A percentile compares a stretch with the other conserved stretches of the same genome.
Conservation (phyloP, 2,888 invertebrate species). For the Sphaerophoria rueppellii region DNA sequence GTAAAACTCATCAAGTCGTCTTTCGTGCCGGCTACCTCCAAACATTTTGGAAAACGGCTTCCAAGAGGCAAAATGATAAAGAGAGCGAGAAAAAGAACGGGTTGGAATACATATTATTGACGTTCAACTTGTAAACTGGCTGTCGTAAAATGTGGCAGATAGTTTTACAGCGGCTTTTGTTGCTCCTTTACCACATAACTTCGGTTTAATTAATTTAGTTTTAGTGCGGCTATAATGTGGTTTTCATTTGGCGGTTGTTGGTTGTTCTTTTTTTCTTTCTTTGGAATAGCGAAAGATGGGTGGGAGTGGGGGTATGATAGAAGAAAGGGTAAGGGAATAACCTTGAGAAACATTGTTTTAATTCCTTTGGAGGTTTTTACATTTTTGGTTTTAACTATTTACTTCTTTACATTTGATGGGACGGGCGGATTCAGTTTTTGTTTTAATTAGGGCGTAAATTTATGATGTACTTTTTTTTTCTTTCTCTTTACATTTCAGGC, state of each 20-base stretch:
- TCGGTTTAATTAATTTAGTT: conserved; percentile 71
- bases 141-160: conserved; percentile 65
- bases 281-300: too few species aligned
- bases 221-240: conserved; percentile 61
- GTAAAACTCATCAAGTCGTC: conserved; percentile 6
- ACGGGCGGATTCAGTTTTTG: not conserved
- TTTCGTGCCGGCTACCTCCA: not conserved
- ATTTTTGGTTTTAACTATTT: not conserved
- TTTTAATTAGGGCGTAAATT: conserved; percentile 24
- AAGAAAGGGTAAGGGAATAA: not conserved
- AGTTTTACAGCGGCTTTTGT: conserved; percentile 69
- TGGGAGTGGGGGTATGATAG: not conserved
- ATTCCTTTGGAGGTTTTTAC: not conserved
- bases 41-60: not conserved
- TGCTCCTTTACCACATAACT: conserved; percentile 57
- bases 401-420: conserved; percentile 5
- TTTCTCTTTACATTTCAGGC: not conserved
- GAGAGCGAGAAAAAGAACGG: conserved; percentile 8
- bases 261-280: conserved; percentile 1
- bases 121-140: conserved; percentile 68
- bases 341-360: conserved; percentile 30
- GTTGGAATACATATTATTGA: conserved; percentile 53
- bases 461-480: not conserved
- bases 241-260: conserved; percentile 50
- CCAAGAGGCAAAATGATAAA: not conserved